These are phyloP conservation scores for Jordanella pulchra DNA, from an alignment of 2,797 vertebrate genomes.

Conservation along the genomic window DNA sequence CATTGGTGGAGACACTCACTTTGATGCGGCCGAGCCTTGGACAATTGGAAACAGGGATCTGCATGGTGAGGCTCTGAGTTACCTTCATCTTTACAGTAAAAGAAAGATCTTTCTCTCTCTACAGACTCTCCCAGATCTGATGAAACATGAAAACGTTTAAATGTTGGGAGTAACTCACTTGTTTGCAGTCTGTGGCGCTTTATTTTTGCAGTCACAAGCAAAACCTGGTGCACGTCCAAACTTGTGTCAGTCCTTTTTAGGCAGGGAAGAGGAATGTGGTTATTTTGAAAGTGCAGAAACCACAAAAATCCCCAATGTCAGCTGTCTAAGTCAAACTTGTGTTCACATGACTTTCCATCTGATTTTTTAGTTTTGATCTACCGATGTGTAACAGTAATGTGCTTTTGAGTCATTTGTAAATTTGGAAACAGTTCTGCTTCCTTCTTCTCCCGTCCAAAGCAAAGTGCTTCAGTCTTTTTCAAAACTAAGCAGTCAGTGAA, in stretches of 20 bases:
- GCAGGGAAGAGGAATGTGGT: conserved; percentile 17
- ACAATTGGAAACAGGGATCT: conserved; percentile 86
- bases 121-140: conserved; percentile 11
- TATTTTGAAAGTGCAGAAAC: conserved; percentile 37
- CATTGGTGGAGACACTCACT: conserved; percentile 94
- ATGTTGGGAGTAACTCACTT: conserved; percentile 15
- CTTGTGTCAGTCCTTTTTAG: conserved; percentile 20
- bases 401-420: conserved; percentile 39
- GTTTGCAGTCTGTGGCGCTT: conserved; percentile 3
- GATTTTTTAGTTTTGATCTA: conserved; percentile 26
- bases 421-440: conserved; percentile 11
- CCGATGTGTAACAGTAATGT: conserved; percentile 2
- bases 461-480: neutral
- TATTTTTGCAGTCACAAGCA: conserved; percentile 22
- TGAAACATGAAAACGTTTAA: conserved; percentile 10
- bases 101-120: neutral
- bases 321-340: conserved; percentile 34
- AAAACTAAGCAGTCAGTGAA: neutral
- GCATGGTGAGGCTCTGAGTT: conserved; percentile 76
- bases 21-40: conserved; percentile 92
- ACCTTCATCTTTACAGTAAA: conserved; percentile 3
- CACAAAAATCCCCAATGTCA: conserved; percentile 18
- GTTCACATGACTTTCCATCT: conserved; percentile 28
- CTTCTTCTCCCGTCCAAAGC: neutral
- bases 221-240: conserved; percentile 39